phyloP scores from a whole-genome alignment of 1,140 invertebrate genomes.

The Drosophila nebulosa region DNA sequence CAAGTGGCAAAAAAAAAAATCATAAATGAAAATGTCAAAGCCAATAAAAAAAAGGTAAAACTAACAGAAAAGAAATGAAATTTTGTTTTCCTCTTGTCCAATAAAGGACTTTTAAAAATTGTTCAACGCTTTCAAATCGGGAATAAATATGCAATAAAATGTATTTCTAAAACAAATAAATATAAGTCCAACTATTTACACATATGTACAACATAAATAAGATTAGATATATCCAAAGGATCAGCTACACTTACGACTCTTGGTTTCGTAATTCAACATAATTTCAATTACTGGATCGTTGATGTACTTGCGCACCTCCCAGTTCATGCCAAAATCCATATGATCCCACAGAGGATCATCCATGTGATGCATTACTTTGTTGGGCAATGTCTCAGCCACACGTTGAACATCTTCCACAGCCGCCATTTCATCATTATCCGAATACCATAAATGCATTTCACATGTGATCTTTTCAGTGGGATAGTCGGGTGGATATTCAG shows the following conservation, averaged over 20 bases:
- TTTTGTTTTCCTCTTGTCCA: too few relatives aligned
- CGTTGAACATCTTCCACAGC: slow-evolving; percentile 16
- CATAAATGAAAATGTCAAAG: not conserved
- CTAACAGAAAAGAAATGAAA: not conserved
- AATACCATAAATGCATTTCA: slow-evolving; percentile 85
- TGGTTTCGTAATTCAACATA: slow-evolving; percentile 74
- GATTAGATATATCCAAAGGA: not conserved
- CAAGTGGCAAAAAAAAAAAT: not conserved
- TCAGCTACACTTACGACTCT: not conserved
- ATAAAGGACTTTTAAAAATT: not conserved
- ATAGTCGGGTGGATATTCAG: slow-evolving; percentile 83
- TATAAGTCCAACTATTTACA: not conserved
- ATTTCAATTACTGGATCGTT: slow-evolving; percentile 80
- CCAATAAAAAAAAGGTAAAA: not conserved
- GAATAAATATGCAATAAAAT: not conserved
- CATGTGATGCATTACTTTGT: slow-evolving; percentile 39
- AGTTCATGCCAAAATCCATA: slow-evolving; percentile 81
- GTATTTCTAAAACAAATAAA: not conserved
- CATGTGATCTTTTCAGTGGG: slow-evolving; percentile 66
- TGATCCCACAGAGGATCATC: slow-evolving; percentile 32
- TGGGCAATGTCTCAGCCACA: slow-evolving; percentile 24
- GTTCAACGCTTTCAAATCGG: not conserved
- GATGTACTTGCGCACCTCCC: slow-evolving; percentile 78
- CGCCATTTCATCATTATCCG: slow-evolving; percentile 83
- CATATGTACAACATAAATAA: not conserved